Evolutionary conservation across 2,888 invertebrate genomes (phyloP).

Genomic region (Pyrrhia umbra): DNA sequence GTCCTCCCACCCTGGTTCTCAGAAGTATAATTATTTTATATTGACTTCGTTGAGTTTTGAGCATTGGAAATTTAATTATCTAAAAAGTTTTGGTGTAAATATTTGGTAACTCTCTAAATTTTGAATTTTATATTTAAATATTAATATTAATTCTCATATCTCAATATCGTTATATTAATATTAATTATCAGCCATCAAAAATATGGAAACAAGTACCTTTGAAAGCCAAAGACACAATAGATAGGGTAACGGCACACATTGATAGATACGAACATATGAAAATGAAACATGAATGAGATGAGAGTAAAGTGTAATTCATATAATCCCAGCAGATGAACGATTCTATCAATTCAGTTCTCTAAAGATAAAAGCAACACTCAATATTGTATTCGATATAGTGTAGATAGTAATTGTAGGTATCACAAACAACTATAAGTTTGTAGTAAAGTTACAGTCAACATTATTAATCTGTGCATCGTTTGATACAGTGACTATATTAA

Average conservation of each 20-base stretch:
- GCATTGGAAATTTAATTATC: too few species aligned
- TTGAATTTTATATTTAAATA: too few species aligned
- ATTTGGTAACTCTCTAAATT: too few species aligned
- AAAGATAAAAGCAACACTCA: slow-evolving; percentile 79
- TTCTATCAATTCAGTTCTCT: slow-evolving; percentile 72
- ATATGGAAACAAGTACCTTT: neutral
- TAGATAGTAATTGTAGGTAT: slow-evolving; percentile 44
- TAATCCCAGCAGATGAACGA: slow-evolving; percentile 71
- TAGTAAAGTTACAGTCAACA: slow-evolving; percentile 67
- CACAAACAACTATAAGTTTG: slow-evolving; percentile 61
- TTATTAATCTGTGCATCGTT: slow-evolving; percentile 68
- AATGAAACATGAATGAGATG: neutral
- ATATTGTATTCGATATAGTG: slow-evolving; percentile 60
- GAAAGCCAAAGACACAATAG: neutral
- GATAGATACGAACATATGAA: neutral
- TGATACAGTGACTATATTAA: slow-evolving; percentile 70
- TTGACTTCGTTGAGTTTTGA: too few species aligned
- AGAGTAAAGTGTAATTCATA: slow-evolving; percentile 66
- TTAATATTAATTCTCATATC: too few species aligned
- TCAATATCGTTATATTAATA: too few species aligned
- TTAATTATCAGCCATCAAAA: too few species aligned
- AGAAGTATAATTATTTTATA: too few species aligned
- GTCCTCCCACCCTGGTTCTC: too few species aligned
- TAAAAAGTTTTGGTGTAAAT: too few species aligned
- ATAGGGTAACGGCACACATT: neutral